Percentiles rank a stretch among this genome's conserved stretches.
Evolutionary conservation across 2,888 invertebrate genomes (phyloP).

Genomic region (Athalia cordata): DNA sequence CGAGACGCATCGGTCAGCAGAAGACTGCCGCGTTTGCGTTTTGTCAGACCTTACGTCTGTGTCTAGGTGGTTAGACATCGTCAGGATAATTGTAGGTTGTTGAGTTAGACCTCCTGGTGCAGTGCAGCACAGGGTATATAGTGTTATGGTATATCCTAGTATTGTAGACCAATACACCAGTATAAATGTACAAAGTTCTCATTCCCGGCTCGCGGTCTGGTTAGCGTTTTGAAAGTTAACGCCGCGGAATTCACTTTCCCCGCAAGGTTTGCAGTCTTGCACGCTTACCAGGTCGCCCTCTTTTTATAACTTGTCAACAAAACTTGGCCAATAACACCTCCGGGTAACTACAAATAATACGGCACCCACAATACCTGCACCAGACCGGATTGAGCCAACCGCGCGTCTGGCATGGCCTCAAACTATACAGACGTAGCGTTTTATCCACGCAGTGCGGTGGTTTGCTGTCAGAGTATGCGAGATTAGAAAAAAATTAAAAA

Average conservation of each 20-base stretch:
- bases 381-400: neutral
- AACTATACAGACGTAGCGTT: too few relatives aligned
- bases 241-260: constrained; percentile 62
- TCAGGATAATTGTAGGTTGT: constrained; percentile 39
- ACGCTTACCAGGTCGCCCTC: constrained; percentile 44
- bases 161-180: neutral
- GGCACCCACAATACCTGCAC: constrained; percentile 5
- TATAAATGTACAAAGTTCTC: constrained; percentile 20
- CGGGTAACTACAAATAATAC: constrained; percentile 24
- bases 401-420: neutral
- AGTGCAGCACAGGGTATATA: neutral
- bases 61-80: neutral
- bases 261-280: constrained; percentile 58
- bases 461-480: too few relatives aligned
- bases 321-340: constrained; percentile 43
- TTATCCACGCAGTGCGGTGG: too few relatives aligned
- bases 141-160: neutral
- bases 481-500: too few relatives aligned
- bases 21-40: constrained; percentile 3
- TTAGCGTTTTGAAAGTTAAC: constrained; percentile 53
- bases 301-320: constrained; percentile 43
- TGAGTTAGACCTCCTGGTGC: constrained; percentile 15
- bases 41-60: constrained; percentile 24
- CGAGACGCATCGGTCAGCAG: constrained; percentile 38
- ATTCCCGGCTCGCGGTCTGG: constrained; percentile 38